A percentile compares a stretch with the other conserved stretches of the same genome.
Evolutionary conservation across 1,140 invertebrate species (phyloP).

Genomic region (Pogonomyrmex barbatus): DNA sequence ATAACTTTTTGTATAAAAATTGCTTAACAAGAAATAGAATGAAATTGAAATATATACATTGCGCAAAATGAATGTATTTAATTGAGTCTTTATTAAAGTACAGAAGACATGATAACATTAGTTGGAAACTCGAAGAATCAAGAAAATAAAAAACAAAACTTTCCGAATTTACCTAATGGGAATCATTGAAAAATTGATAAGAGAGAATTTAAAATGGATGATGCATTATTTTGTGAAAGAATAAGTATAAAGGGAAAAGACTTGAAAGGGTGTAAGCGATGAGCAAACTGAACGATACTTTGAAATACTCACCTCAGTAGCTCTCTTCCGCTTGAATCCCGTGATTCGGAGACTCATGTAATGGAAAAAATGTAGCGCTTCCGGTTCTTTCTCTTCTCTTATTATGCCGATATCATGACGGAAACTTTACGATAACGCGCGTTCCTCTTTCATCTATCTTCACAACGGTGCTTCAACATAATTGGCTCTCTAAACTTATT

Average conservation of each 20-base stretch:
- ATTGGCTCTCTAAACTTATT: neutral
- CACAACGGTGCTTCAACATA: neutral
- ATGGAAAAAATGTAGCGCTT: neutral
- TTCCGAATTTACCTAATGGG: neutral
- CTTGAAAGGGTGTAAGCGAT: neutral
- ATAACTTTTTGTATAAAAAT: neutral
- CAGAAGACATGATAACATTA: neutral
- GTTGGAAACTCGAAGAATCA: neutral
- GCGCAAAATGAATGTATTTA: neutral
- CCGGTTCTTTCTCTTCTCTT: neutral
- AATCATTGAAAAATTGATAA: slow-evolving; percentile 15
- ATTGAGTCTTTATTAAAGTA: neutral
- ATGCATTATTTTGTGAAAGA: neutral
- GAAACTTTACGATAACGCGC: slow-evolving; percentile 25
- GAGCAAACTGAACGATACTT: neutral
- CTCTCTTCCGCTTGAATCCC: neutral
- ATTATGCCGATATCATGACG: slow-evolving; percentile 1
- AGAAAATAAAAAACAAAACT: neutral
- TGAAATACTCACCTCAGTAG: neutral
- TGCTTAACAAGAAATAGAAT: neutral
- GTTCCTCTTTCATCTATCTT: neutral
- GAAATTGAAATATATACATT: neutral
- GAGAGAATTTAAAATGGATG: neutral
- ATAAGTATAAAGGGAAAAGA: neutral
- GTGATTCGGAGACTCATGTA: neutral